Base-by-base conservation (phyloP, 2,797 vertebrate genomes). In the Jordanella pulchra region DNA sequence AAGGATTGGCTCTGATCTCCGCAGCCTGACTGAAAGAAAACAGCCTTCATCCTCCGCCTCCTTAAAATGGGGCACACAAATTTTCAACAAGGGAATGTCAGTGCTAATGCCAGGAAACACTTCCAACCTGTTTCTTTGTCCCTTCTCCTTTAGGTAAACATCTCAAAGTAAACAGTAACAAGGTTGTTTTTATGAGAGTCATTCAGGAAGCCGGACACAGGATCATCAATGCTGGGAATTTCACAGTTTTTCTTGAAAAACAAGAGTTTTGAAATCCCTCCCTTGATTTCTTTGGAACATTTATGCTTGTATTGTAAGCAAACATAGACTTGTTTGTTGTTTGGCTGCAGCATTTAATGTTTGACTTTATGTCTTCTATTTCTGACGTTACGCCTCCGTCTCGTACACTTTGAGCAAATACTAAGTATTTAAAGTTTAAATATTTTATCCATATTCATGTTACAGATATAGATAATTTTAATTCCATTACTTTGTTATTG, bases 101-200 rank as follows among this genome's bases (percentile, higher is more conserved):
- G 42, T 7, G 2, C 23, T 2, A 12, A 25, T 72, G 1, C 39
- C 15, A 32, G 3, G 13, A 35, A 27, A n/a, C 48, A n/a, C 53
- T 58, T 39, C 35, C 12, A 10, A 3, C 9, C 64, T 7, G 35
- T 73, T 56, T 13, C 53, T 23, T 28, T 32, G 21, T 32, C 47
- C 21, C 17, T 17, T 5, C 51, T 28, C n/a, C 9, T 66, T 2
- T 35, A 54, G 0, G n/a, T 28, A 1, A 30, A 28, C 32, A 67
- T 71, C n/a, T 32, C 5, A 18, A 42, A 17, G 25, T 18, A 68
- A 80, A 69, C 64, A 73, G 45, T 18, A 18, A 30, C 23, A 30
- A 9, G 1, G 6, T 18, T 14, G 10, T 6, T 58, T 30, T 21
- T 9, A 58, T 30, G 32, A 32, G 18, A 35, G 18, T 21, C 30